Conservation (phyloP, 2,888 invertebrate species). For the Osmoderma eremita region DNA sequence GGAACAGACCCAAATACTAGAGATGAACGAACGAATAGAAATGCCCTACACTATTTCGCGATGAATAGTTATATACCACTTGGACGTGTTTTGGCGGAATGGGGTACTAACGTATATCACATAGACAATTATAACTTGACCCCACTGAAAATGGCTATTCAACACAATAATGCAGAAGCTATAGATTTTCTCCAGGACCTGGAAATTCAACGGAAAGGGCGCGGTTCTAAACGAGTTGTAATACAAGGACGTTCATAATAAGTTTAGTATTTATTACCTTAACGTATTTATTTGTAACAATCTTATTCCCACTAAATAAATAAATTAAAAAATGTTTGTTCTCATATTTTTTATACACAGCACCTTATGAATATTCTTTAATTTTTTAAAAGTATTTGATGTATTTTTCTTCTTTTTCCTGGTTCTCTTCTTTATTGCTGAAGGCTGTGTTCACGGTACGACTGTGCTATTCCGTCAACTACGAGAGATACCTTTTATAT, state of each 20-base stretch:
- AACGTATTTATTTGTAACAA: no score
- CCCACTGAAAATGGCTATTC: constrained; percentile 61
- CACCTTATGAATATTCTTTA: no score
- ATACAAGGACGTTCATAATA: background rate
- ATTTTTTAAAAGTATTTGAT: no score
- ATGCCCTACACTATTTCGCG: constrained; percentile 67
- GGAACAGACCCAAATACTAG: constrained; percentile 62
- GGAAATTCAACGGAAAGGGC: background rate
- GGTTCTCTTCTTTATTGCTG: no score
- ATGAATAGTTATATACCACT: constrained; percentile 64
- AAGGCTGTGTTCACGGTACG: no score
- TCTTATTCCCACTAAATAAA: no score
- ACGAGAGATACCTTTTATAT: no score
- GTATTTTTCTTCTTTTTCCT: no score
- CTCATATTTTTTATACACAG: no score
- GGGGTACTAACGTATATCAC: constrained; percentile 61
- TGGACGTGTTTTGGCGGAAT: constrained; percentile 58
- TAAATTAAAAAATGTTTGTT: no score
- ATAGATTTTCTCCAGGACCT: constrained; percentile 35
- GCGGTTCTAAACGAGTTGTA: background rate
- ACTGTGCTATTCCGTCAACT: no score
- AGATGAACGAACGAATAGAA: constrained; percentile 63
- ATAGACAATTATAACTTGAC: constrained; percentile 63
- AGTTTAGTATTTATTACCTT: no score
- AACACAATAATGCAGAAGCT: constrained; percentile 42